Conservation (phyloP, 2,888 invertebrate species). For the Allacma fusca region DNA sequence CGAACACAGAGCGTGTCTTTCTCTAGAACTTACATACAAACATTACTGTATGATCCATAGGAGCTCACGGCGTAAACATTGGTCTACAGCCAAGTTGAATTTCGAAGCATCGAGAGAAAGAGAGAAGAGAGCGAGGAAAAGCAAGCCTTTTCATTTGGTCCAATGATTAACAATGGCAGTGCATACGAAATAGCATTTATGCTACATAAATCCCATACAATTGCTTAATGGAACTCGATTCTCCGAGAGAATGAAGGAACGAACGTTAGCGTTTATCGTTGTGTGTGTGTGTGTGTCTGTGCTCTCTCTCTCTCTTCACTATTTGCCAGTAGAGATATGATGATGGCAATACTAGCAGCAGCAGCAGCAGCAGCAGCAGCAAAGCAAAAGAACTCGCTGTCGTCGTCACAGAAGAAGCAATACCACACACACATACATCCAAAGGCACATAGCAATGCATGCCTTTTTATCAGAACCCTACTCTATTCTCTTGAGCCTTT, state of each 20-base stretch:
- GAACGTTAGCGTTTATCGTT: constrained; percentile 57
- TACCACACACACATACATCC: constrained; percentile 34
- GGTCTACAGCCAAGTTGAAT: constrained; percentile 42
- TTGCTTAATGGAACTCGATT: constrained; percentile 61
- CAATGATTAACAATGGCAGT: constrained; percentile 61
- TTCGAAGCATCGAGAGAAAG: constrained; percentile 28
- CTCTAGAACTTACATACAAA: constrained; percentile 21
- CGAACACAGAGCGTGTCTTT: constrained; percentile 12
- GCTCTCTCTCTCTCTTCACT: constrained; percentile 44
- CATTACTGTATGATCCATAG: constrained; percentile 31
- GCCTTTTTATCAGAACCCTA: constrained; percentile 55
- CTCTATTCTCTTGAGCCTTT: constrained; percentile 53
- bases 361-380: constrained; percentile 42
- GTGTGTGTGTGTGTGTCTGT: constrained; percentile 47
- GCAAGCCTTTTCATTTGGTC: constrained; percentile 60
- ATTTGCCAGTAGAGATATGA: constrained; percentile 50
- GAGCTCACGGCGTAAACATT: constrained; percentile 29
- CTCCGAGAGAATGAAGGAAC: constrained; percentile 46
- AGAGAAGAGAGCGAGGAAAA: constrained; percentile 40
- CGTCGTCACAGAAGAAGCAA: constrained; percentile 35
- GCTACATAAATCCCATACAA: constrained; percentile 62
- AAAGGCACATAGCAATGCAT: constrained; percentile 43
- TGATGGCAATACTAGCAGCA: constrained; percentile 48
- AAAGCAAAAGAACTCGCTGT: constrained; percentile 28
- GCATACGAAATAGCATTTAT: constrained; percentile 61